Conservation (phyloP, 2,888 invertebrate genomes). For the Erynnis tages region DNA sequence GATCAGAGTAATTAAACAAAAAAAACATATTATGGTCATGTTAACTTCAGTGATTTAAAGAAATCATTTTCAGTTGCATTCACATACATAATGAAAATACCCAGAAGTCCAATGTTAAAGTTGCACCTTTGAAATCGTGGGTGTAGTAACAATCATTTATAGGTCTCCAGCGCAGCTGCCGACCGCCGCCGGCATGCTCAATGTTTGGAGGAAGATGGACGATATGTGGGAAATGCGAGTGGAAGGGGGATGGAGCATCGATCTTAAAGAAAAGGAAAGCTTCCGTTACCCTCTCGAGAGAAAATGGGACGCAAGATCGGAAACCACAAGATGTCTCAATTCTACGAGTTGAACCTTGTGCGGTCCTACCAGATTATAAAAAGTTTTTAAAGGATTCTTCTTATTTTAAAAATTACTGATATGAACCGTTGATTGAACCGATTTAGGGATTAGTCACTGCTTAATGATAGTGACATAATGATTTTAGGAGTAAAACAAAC, state of each 20-base stretch:
- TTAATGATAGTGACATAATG: constrained; percentile 1
- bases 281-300: constrained; percentile 46
- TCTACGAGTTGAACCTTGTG: constrained; percentile 77
- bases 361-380: constrained; percentile 66
- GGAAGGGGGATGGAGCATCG: constrained; percentile 65
- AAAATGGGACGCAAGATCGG: constrained; percentile 73
- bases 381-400: constrained; percentile 69
- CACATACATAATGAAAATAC: constrained; percentile 37
- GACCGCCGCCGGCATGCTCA: constrained; percentile 61
- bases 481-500: too few relatives aligned
- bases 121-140: constrained; percentile 61
- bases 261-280: constrained; percentile 72
- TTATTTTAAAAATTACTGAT: constrained; percentile 51
- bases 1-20: too few relatives aligned
- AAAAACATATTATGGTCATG: too few relatives aligned
- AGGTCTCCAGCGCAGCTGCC: constrained; percentile 76
- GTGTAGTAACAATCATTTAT: constrained; percentile 68
- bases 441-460: constrained; percentile 10
- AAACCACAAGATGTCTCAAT: constrained; percentile 82
- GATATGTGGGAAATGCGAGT: constrained; percentile 69
- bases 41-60: not conserved
- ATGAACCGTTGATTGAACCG: constrained; percentile 7
- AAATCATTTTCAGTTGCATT: not conserved
- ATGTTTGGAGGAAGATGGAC: constrained; percentile 78
- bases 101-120: constrained; percentile 40